Evolutionary conservation across 2,113 vertebrate species (phyloP).

Genomic region (Phaetusa simplex): DNA sequence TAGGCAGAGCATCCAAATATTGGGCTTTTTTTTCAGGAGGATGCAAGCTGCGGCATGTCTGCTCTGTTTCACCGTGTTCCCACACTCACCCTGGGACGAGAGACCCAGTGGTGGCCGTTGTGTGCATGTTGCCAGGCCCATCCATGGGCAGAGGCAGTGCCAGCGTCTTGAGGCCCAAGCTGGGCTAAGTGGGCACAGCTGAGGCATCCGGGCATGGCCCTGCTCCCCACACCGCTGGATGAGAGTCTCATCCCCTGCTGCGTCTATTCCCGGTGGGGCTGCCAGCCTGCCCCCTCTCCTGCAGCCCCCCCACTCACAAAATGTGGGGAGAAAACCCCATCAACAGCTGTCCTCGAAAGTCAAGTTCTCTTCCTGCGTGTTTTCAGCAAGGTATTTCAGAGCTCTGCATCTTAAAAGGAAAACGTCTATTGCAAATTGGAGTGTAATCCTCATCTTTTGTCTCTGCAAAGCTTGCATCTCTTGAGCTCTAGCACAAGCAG

Average conservation of each 20-base stretch:
- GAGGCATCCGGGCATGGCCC: not conserved
- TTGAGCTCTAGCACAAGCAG: not conserved
- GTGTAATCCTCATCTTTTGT: not conserved
- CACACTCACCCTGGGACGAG: not conserved
- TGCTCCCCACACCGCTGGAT: not conserved
- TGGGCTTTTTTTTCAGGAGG: not conserved
- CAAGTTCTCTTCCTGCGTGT: not conserved
- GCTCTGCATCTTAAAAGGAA: not conserved
- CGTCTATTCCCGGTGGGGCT: not conserved
- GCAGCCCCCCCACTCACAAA: not conserved
- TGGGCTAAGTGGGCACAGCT: not conserved
- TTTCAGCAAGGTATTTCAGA: not conserved
- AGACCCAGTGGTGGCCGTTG: not conserved
- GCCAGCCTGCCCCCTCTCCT: not conserved
- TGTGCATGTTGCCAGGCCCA: not conserved
- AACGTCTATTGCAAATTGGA: not conserved
- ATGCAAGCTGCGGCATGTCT: accelerated
- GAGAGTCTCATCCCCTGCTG: not conserved
- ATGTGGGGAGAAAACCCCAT: not conserved
- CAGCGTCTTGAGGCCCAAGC: not conserved
- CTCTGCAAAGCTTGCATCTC: not conserved
- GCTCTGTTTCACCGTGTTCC: not conserved
- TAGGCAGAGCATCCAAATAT: not conserved
- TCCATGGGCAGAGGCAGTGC: not conserved
- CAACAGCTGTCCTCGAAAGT: accelerated